phyloP scores from a whole-genome alignment of 2,797 vertebrate genomes.

The Brachyalestes nurse region DNA sequence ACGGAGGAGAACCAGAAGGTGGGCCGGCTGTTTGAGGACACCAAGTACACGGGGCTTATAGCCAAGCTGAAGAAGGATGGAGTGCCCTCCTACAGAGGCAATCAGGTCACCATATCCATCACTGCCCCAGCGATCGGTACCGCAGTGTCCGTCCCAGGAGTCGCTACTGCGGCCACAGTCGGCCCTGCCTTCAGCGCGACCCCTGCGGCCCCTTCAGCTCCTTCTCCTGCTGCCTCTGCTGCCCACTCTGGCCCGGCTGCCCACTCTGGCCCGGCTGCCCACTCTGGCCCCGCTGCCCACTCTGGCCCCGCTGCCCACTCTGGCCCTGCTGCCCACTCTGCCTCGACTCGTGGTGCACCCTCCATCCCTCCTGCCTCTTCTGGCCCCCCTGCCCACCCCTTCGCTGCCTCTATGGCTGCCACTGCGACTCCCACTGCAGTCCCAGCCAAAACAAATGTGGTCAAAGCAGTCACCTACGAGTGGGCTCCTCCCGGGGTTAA shows the following conservation, averaged over 20 bases:
- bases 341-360: not conserved
- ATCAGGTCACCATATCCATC: conserved; percentile 88
- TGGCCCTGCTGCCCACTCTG: not conserved
- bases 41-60: conserved; percentile 94
- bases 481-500: conserved; percentile 95
- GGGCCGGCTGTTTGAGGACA: conserved; percentile 94
- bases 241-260: not conserved
- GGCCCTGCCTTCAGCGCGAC: not conserved
- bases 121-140: conserved; percentile 72
- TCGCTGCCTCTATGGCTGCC: not conserved
- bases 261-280: conserved; percentile 4
- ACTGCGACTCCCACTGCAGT: conserved; percentile 15
- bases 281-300: not conserved
- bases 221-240: too few species aligned
- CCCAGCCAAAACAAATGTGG: conserved; percentile 78
- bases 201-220: conserved; percentile 9
- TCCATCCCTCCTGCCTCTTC: not conserved
- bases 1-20: conserved; percentile 94
- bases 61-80: conserved; percentile 94
- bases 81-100: conserved; percentile 86
- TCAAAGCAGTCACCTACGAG: conserved; percentile 90
- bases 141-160: conserved; percentile 40
- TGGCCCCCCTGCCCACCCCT: not conserved
- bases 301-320: not conserved
- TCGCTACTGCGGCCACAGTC: conserved; percentile 3